Base-by-base conservation (phyloP, 1,140 invertebrate genomes). In the Antheraea pernyi region DNA sequence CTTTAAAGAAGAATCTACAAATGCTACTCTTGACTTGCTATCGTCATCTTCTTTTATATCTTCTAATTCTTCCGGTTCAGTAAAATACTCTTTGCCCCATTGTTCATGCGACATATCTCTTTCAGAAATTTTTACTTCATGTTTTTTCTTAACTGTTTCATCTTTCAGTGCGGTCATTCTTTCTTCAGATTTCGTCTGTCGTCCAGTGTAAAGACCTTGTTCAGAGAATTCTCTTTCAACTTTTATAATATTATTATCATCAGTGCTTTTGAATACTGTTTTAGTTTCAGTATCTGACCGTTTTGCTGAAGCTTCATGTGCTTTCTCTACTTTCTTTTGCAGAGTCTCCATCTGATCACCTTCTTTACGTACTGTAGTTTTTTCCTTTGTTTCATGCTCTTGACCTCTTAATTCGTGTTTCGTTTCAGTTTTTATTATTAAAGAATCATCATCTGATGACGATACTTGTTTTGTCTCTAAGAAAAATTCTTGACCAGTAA, bases 21-120 rank as follows among this genome's bases (percentile, higher is more conserved):
- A 89, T 68, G 87, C 80, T 69, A 84, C 82, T 83, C 83, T 85
- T 22, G 81, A 78, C 81, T 87, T 85, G 19, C 75, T 71, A 76
- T 92, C 87, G 39, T 88, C 87, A 69, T 89, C 84, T 77, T 91
- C 90, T 73, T 81, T 77, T 30, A 89, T 88, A 68, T 92, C 80
- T 80, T 90, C 84, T 69, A 93, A 72, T 77, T 93, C 92, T 69
- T 85, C 85, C 62, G 86, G 85, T 80, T 93, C 85, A 48, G 89
- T 88, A 72, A 93, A 93, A 77, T 93, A 93, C 84, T 93, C 92
- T 73, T 93, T 93, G 16, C 92, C 92, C 92, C 92, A 93, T 74
- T 93, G 91, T 67, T 93, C 92, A 77, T 93, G 91, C 10, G 89
- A 93, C 63, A 93, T 70, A 74, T 93, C 92, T 75, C 92, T 80